These are phyloP conservation scores for Leptogaster cylindrica DNA, from an alignment of 2,888 invertebrate species.

Conservation along the genomic window DNA sequence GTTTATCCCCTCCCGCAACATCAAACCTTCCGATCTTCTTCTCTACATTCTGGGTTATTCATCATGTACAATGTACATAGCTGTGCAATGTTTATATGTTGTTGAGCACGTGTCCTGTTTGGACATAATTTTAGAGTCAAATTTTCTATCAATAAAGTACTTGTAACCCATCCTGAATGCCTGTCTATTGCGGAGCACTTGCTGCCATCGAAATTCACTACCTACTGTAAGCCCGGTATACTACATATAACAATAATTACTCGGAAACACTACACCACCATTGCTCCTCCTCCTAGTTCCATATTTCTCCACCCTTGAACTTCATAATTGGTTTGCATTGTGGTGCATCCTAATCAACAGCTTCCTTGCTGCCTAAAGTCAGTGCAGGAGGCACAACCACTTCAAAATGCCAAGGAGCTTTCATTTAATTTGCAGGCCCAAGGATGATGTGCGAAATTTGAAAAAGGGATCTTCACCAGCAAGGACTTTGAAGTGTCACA, in stretches of 20 bases:
- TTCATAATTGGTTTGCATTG: slow-evolving; percentile 32
- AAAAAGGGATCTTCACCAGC: not conserved
- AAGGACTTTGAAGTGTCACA: slow-evolving; percentile 17
- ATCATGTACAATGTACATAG: not conserved
- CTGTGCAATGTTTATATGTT: not conserved
- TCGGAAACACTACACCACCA: no score
- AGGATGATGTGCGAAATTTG: not conserved
- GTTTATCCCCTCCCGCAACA: not conserved
- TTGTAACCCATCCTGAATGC: not conserved
- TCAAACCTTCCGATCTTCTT: not conserved
- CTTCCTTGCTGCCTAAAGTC: no score
- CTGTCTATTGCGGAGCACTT: not conserved
- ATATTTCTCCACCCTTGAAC: slow-evolving; percentile 22
- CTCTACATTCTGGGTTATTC: not conserved
- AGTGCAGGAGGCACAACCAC: no score
- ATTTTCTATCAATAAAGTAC: slow-evolving; percentile 34
- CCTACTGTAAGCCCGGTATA: no score
- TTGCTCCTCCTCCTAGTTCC: no score
- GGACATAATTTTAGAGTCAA: slow-evolving; percentile 23
- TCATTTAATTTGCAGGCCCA: no score
- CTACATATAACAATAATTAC: no score
- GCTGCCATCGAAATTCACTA: no score
- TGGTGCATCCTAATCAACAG: slow-evolving; percentile 29
- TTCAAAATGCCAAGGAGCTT: no score
- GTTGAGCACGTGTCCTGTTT: slow-evolving; percentile 11